Percentiles rank a stretch among this genome's conserved stretches.
Conservation (phyloP, 2,797 vertebrate genomes). For the Amazonetta brasiliensis region DNA sequence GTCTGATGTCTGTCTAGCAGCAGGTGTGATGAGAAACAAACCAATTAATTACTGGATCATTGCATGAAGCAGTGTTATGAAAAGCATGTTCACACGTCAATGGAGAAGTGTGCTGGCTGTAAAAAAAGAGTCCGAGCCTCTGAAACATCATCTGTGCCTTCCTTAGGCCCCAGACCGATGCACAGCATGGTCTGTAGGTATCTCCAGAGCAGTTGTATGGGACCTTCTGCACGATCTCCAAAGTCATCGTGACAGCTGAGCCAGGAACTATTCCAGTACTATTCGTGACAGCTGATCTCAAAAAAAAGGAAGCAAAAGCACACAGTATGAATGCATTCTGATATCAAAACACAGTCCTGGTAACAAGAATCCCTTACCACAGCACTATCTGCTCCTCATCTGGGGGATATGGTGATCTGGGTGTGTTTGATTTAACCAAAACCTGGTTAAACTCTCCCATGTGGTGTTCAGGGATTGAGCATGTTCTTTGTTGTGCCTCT, state of each 20-base stretch:
- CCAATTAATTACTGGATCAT: not conserved
- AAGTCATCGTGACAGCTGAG: not conserved
- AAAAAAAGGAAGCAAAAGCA: not conserved
- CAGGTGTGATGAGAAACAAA: not conserved
- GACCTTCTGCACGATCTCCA: not conserved
- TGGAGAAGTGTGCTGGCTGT: not conserved
- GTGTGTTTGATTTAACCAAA: not conserved
- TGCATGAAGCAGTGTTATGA: not conserved
- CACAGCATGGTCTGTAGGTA: not conserved
- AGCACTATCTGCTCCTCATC: not conserved
- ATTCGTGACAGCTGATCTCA: not conserved
- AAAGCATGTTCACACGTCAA: not conserved
- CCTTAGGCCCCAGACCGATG: not conserved
- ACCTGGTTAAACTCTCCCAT: not conserved
- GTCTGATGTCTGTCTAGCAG: not conserved
- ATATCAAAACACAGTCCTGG: not conserved
- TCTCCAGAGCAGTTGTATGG: fast-evolving
- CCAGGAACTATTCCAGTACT: not conserved
- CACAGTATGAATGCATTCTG: not conserved
- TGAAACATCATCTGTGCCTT: not conserved
- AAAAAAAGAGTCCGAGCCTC: not conserved
- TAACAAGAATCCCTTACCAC: not conserved
- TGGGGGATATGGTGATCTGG: not conserved
- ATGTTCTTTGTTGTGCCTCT: not conserved
- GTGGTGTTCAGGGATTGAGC: no score